Evolutionary conservation across 2,797 vertebrate genomes (phyloP), one percentile per base, ranked within the genome.

Genomic region (Amniataba percoides): DNA sequence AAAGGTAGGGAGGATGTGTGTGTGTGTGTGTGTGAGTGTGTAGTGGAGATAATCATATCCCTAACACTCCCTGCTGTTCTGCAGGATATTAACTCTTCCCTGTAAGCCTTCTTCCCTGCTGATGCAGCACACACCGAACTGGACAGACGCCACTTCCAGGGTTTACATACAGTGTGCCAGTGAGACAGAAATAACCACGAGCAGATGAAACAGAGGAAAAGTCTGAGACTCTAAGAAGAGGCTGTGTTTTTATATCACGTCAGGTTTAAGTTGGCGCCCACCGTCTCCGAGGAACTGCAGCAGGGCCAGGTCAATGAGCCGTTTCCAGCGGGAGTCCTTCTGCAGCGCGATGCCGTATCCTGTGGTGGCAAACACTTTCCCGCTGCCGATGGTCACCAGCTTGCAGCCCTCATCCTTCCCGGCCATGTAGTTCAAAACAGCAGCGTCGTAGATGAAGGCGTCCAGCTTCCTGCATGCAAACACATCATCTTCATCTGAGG

Each of bases 351-450:
- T 99, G 90, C 98, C 98, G 0, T 99, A 99, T 74, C 98, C 98
- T 0, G 98, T 99, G 87, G 98, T 98, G 82, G 98, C 98, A 18
- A 99, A 99, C 83, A 99, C 98, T 90, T 99, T 99, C 60, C 98
- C 98, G 0, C 97, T 98, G 90, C 98, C 98, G 0, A 99, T 99
- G 90, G 98, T 99, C 89, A 99, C 98, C 94, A 99, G 95, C 90
- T 99, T 99, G 93, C 98, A 99, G 71, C 98, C 98, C 83, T 99
- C 98, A 0, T 99, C 98, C 87, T 99, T 99, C 71, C 98, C 97
- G 0, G 98, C 98, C 98, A 99, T 99, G 95, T 99, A 99, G 95
- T 99, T 99, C 84, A 99, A 95, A 84, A 99, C 98, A 0, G 98
- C 98, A 0, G 98, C 98, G 0, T 99, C 98, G 0, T 99, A 99